phyloP scores from a whole-genome alignment of 2,888 invertebrate species.

The Cephalotes varians region DNA sequence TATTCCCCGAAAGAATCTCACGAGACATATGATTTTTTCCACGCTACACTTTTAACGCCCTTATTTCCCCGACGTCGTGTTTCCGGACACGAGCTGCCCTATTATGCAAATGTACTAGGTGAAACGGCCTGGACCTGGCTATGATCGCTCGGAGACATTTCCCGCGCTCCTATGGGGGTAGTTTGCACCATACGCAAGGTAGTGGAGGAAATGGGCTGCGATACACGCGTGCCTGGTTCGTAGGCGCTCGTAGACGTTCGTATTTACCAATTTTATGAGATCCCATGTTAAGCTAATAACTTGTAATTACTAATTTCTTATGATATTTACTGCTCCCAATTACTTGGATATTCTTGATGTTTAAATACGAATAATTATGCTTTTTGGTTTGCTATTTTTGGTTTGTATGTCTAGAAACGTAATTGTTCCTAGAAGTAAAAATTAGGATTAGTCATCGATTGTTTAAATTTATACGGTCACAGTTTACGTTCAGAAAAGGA shows the following conservation, averaged over 20 bases:
- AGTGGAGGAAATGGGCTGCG: slow-evolving; percentile 44
- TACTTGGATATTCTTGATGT: background rate
- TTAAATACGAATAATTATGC: background rate
- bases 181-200: slow-evolving; percentile 65
- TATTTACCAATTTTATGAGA: slow-evolving; percentile 29
- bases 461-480: slow-evolving; percentile 1
- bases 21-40: slow-evolving; percentile 71
- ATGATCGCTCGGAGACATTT: slow-evolving; percentile 79
- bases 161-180: slow-evolving; percentile 66
- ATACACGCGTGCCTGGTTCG: slow-evolving; percentile 56
- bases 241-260: slow-evolving; percentile 1
- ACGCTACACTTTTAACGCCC: slow-evolving; percentile 75
- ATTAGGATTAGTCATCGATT: slow-evolving; percentile 19
- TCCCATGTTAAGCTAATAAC: background rate
- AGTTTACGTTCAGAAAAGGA: background rate
- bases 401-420: background rate
- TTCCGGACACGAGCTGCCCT: slow-evolving; percentile 73
- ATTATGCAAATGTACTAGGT: slow-evolving; percentile 81
- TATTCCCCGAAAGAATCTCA: slow-evolving; percentile 65
- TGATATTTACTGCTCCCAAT: background rate
- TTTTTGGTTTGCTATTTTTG: background rate
- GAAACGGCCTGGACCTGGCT: slow-evolving; percentile 78
- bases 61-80: slow-evolving; percentile 79
- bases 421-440: background rate
- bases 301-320: slow-evolving; percentile 21